These are phyloP conservation scores for Typhlichthys subterraneus DNA, from an alignment of 2,797 vertebrate species.

Conservation along the genomic window DNA sequence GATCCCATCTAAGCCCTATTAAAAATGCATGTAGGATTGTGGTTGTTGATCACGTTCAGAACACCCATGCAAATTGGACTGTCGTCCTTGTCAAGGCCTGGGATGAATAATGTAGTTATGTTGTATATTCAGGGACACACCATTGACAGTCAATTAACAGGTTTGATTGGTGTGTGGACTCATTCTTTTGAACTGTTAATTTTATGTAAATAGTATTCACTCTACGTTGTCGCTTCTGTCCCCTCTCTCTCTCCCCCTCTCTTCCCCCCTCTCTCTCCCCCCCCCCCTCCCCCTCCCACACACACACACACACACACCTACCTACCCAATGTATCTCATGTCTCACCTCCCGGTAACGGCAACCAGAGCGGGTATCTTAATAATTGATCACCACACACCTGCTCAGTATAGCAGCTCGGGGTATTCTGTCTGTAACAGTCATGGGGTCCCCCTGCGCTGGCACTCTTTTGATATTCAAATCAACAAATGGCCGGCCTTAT, in stretches of 20 bases:
- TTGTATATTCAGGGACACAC: conserved; percentile 98
- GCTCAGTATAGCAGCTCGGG: conserved; percentile 89
- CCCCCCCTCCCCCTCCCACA: conserved; percentile 53
- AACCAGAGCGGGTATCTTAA: conserved; percentile 96
- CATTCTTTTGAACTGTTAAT: conserved; percentile 99
- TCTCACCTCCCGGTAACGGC: conserved; percentile 86
- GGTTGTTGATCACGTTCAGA: conserved; percentile 99
- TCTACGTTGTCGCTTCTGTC: conserved; percentile 77
- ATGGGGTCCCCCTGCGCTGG: conserved; percentile 78
- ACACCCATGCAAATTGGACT: conserved; percentile 99
- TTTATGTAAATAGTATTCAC: conserved; percentile 99
- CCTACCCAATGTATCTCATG: conserved; percentile 57
- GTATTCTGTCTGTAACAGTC: conserved; percentile 85
- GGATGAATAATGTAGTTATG: conserved; percentile 99
- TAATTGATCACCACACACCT: conserved; percentile 99
- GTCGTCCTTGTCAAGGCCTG: conserved; percentile 95
- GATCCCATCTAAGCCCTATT: conserved; percentile 86
- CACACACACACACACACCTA: background rate
- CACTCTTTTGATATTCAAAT: conserved; percentile 99
- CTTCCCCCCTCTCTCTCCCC: conserved; percentile 70
- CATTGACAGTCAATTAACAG: conserved; percentile 99
- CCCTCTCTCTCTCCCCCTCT: conserved; percentile 80
- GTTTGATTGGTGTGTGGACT: conserved; percentile 99
- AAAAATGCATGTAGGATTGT: conserved; percentile 98
- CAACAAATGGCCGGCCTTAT: conserved; percentile 84